phyloP scores from a whole-genome alignment of 92 coral and sea anemone species.

The Palythoa heliodiscus region DNA sequence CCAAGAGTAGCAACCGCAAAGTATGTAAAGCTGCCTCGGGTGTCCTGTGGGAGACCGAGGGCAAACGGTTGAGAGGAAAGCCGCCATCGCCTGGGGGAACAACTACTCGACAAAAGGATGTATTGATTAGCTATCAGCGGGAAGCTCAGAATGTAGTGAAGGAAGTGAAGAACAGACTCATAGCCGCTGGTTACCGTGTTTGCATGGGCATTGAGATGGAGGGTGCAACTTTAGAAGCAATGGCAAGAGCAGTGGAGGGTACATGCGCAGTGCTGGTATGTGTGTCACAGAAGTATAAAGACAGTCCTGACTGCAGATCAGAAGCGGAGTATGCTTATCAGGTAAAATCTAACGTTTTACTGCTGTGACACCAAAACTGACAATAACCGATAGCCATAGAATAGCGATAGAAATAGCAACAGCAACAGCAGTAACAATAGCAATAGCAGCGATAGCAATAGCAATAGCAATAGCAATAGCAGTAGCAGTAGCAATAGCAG shows the following conservation, averaged over 20 bases:
- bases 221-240: slow-evolving; percentile 67
- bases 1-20: slow-evolving; percentile 46
- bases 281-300: slow-evolving; percentile 72
- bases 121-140: slow-evolving; percentile 82
- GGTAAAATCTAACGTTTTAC: background rate
- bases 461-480: too few relatives aligned
- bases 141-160: slow-evolving; percentile 58
- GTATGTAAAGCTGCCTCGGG: slow-evolving; percentile 68
- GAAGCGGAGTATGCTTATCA: slow-evolving; percentile 41
- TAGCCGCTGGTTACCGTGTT: slow-evolving; percentile 63
- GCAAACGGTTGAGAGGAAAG: slow-evolving; percentile 32
- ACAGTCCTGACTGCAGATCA: slow-evolving; percentile 73
- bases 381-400: too few relatives aligned
- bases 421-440: too few relatives aligned
- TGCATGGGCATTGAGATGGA: slow-evolving; percentile 79
- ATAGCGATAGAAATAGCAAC: too few relatives aligned
- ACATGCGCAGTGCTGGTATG: slow-evolving; percentile 68
- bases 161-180: slow-evolving; percentile 64
- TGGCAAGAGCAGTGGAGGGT: slow-evolving; percentile 70
- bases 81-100: background rate
- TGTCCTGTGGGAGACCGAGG: slow-evolving; percentile 77
- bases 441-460: too few relatives aligned
- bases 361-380: too few relatives aligned
- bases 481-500: too few relatives aligned
- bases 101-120: slow-evolving; percentile 40